Percentiles rank a stretch among this genome's conserved stretches.
phyloP scores from a whole-genome alignment of 2,113 vertebrate genomes.

The Rana temporaria region DNA sequence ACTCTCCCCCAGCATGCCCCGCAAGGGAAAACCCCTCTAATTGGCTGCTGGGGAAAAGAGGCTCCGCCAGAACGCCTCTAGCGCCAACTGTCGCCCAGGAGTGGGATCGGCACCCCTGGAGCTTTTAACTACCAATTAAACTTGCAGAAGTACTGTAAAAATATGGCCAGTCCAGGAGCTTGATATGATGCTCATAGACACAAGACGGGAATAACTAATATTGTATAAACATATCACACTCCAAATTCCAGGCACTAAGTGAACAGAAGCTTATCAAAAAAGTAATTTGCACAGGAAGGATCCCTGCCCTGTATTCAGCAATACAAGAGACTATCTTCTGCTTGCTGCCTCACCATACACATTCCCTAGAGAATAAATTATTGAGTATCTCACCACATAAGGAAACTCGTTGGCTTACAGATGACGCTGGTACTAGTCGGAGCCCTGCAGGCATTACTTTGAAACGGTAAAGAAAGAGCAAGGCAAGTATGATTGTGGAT shows the following conservation, averaged over 20 bases:
- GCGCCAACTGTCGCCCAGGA: no score
- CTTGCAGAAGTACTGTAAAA: no score
- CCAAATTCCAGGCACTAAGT: background rate
- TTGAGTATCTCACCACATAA: background rate
- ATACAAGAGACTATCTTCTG: background rate
- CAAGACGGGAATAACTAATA: no score
- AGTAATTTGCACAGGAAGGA: background rate
- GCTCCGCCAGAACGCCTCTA: no score
- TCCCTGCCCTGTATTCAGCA: background rate
- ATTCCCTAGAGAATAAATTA: slow-evolving; percentile 8
- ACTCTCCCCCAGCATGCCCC: no score
- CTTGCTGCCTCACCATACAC: background rate
- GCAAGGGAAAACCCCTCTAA: no score
- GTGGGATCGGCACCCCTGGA: no score
- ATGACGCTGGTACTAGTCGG: slow-evolving; percentile 13
- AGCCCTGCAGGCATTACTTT: slow-evolving; percentile 37
- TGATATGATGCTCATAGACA: no score
- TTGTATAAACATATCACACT: no score
- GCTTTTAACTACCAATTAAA: no score
- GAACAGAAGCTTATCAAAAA: background rate
- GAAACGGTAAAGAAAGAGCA: background rate
- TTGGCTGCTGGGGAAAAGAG: no score
- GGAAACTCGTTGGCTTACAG: background rate
- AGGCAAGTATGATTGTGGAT: background rate
- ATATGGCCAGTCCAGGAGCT: no score